Evolutionary conservation across 2,888 invertebrate genomes (phyloP).

Genomic region (Axea sp.): DNA sequence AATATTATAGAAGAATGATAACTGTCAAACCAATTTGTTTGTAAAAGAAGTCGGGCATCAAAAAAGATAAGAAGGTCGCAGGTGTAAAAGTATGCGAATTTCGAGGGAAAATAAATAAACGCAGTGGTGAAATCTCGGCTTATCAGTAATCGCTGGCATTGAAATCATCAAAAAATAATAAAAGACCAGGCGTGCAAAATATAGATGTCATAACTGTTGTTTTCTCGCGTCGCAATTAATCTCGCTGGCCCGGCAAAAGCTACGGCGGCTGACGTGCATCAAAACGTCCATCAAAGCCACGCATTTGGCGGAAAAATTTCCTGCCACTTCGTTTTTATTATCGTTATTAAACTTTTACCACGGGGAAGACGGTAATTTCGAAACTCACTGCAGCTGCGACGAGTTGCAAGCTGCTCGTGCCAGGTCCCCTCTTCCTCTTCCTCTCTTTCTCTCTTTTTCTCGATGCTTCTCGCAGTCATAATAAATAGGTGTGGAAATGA

Average conservation of each 20-base stretch:
- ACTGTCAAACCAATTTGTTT: too few relatives aligned
- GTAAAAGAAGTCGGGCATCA: too few relatives aligned
- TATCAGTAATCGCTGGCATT: constrained; percentile 29
- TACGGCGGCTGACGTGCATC: constrained; percentile 56
- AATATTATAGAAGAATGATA: background rate
- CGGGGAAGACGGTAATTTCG: constrained; percentile 65
- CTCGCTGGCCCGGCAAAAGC: constrained; percentile 46
- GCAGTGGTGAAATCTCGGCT: constrained; percentile 7
- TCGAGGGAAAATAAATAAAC: constrained; percentile 27
- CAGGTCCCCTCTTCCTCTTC: constrained; percentile 60
- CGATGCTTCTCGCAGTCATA: constrained; percentile 66
- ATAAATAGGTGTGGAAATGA: constrained; percentile 79
- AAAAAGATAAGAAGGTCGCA: too few relatives aligned
- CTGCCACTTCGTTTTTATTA: constrained; percentile 66
- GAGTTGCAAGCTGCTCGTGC: constrained; percentile 69
- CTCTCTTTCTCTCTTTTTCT: constrained; percentile 55
- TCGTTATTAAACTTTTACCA: constrained; percentile 65
- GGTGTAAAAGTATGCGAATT: too few relatives aligned
- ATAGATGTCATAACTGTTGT: constrained; percentile 59
- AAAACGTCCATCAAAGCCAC: constrained; percentile 61
- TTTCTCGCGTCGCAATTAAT: constrained; percentile 57
- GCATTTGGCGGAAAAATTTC: constrained; percentile 62
- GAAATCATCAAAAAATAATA: constrained; percentile 55
- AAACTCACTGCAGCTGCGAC: constrained; percentile 64
- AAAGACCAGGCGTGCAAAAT: constrained; percentile 45